Evolutionary conservation across 2,797 vertebrate genomes (phyloP).

Genomic region (Eupleurogrammus muticus): DNA sequence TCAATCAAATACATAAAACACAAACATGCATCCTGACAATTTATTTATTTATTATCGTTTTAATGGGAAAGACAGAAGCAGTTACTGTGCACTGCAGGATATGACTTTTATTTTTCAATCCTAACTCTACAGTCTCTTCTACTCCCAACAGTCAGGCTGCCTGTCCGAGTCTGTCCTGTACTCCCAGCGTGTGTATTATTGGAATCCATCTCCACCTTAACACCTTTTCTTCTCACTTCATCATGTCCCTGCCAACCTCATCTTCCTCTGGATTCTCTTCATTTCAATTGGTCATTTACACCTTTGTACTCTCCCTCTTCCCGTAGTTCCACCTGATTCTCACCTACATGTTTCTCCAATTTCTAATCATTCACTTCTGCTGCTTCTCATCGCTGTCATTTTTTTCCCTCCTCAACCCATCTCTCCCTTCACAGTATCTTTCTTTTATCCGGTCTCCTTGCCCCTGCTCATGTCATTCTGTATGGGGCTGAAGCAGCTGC

Average conservation of each 20-base stretch:
- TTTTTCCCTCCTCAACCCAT: not conserved
- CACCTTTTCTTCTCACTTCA: slow-evolving; percentile 12
- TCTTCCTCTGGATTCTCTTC: not conserved
- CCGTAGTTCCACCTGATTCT: not conserved
- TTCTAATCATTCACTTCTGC: not conserved
- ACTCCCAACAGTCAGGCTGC: not conserved
- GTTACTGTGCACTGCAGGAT: not conserved
- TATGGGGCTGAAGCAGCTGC: slow-evolving; percentile 12
- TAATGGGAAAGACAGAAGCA: not conserved
- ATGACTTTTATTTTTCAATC: not conserved
- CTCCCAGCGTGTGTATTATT: not conserved
- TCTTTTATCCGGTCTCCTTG: not conserved
- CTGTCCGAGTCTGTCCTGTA: not conserved
- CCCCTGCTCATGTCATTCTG: not conserved
- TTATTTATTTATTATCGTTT: not conserved
- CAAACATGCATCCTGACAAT: not conserved
- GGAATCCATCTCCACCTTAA: slow-evolving; percentile 4
- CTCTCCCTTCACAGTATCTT: not conserved
- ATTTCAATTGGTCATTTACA: slow-evolving; percentile 10
- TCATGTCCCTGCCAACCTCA: not conserved
- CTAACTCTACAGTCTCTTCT: not conserved
- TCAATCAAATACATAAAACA: no score
- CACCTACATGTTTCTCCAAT: not conserved
- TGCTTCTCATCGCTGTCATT: not conserved
- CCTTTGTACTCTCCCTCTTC: not conserved